phyloP scores from a whole-genome alignment of 2,113 vertebrate species.

The Cynoglossus semilaevis region DNA sequence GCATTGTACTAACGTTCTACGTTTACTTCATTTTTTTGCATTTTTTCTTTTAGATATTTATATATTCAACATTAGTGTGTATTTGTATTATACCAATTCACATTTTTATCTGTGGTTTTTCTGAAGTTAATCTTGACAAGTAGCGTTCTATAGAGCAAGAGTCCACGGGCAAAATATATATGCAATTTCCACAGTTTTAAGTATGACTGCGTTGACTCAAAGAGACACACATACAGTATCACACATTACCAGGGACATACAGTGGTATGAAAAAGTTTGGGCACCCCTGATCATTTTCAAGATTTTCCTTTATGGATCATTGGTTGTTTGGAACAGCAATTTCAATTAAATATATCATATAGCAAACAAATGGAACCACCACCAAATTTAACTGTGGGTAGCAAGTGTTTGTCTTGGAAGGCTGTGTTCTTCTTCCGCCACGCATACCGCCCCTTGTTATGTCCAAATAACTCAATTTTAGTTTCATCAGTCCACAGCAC shows the following conservation, averaged over 20 bases:
- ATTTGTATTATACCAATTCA: constrained; percentile 55
- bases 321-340: too few relatives aligned
- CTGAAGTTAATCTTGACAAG: constrained; percentile 55
- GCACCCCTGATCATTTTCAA: too few relatives aligned
- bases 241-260: constrained; percentile 23
- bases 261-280: too few relatives aligned
- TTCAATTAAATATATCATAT: too few relatives aligned
- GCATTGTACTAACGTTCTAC: constrained; percentile 62
- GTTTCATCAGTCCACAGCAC: too few relatives aligned
- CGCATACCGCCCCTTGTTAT: too few relatives aligned
- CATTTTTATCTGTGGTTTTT: constrained; percentile 59
- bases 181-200: constrained; percentile 30
- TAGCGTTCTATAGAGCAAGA: constrained; percentile 73
- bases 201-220: constrained; percentile 11
- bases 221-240: constrained; percentile 19
- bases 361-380: too few relatives aligned
- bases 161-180: constrained; percentile 77
- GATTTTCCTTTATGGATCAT: too few relatives aligned
- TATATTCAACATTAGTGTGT: constrained; percentile 47
- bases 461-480: too few relatives aligned
- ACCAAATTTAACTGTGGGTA: too few relatives aligned
- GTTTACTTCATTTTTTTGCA: constrained; percentile 27
- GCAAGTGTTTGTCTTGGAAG: too few relatives aligned
- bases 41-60: constrained; percentile 27
- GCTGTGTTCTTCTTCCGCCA: too few relatives aligned